Conservation (phyloP, 2,888 invertebrate species). For the Sthenelais limicola region DNA sequence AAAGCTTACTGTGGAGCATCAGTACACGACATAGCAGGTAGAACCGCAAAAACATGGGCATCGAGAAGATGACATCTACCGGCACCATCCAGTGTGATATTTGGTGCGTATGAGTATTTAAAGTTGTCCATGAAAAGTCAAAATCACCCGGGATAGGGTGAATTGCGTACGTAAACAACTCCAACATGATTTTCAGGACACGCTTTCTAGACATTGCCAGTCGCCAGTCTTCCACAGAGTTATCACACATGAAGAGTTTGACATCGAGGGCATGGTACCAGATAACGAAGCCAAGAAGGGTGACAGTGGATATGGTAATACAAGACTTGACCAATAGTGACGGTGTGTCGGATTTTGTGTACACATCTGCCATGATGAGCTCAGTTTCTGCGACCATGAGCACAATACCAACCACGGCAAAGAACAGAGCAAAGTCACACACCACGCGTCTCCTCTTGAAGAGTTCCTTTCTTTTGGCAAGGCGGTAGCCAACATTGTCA, state of each 20-base stretch:
- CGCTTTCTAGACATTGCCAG: conserved; percentile 64
- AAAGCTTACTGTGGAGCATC: conserved; percentile 69
- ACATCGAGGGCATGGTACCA: conserved; percentile 68
- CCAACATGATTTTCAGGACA: conserved; percentile 80
- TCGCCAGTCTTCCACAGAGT: conserved; percentile 69
- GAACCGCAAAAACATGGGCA: conserved; percentile 69
- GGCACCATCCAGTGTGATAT: conserved; percentile 54
- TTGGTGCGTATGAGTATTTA: conserved; percentile 52
- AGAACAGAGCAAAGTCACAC: conserved; percentile 62
- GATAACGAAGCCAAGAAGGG: conserved; percentile 64
- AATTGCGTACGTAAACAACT: conserved; percentile 74
- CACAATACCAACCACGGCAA: conserved; percentile 65
- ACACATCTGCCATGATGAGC: conserved; percentile 57
- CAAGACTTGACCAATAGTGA: conserved; percentile 64
- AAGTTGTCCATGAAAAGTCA: conserved; percentile 58
- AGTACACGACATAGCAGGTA: conserved; percentile 68
- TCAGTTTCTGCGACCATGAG: conserved; percentile 70
- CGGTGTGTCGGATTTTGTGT: conserved; percentile 51
- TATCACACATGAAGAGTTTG: conserved; percentile 68
- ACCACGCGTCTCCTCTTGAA: conserved; percentile 62
- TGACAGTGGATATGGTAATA: conserved; percentile 65
- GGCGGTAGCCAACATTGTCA: conserved; percentile 68
- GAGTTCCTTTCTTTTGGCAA: conserved; percentile 68
- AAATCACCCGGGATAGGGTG: conserved; percentile 69
- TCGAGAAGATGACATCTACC: conserved; percentile 66